A percentile compares a stretch with the other conserved stretches of the same genome.
These are phyloP conservation scores for Clarias platycephalus DNA, from an alignment of 2,797 vertebrate species.

Conservation along the genomic window DNA sequence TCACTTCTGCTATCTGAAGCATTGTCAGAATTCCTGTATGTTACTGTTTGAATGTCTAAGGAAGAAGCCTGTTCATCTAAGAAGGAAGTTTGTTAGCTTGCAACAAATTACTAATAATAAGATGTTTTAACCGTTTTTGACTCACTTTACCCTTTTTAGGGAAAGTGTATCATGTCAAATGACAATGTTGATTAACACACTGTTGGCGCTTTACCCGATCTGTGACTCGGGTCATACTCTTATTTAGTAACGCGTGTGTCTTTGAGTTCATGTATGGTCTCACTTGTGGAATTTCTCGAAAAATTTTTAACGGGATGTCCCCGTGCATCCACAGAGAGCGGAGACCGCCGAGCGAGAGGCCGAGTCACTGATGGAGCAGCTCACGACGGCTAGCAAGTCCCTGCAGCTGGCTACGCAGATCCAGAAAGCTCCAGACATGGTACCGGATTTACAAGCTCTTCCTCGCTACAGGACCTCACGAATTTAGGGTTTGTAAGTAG, in stretches of 20 bases:
- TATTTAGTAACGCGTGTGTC: too few species aligned
- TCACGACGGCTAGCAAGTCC: conserved; percentile 88
- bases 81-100: neutral
- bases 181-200: neutral
- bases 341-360: conserved; percentile 93
- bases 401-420: conserved; percentile 84
- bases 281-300: neutral
- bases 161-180: neutral
- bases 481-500: too few species aligned
- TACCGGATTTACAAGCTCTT: conserved; percentile 62
- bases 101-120: neutral
- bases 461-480: too few species aligned
- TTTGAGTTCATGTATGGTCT: neutral
- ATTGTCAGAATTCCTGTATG: neutral
- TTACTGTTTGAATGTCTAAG: neutral
- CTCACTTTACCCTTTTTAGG: neutral
- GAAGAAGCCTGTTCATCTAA: neutral
- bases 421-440: conserved; percentile 89
- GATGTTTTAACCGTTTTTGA: neutral
- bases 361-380: conserved; percentile 88
- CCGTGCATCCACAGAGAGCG: conserved; percentile 81
- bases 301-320: neutral
- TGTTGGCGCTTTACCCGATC: neutral
- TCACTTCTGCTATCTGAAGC: conserved; percentile 3
- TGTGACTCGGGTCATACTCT: neutral